phyloP scores from a whole-genome alignment of 2,113 vertebrate genomes.

The Glaucomys volans region DNA sequence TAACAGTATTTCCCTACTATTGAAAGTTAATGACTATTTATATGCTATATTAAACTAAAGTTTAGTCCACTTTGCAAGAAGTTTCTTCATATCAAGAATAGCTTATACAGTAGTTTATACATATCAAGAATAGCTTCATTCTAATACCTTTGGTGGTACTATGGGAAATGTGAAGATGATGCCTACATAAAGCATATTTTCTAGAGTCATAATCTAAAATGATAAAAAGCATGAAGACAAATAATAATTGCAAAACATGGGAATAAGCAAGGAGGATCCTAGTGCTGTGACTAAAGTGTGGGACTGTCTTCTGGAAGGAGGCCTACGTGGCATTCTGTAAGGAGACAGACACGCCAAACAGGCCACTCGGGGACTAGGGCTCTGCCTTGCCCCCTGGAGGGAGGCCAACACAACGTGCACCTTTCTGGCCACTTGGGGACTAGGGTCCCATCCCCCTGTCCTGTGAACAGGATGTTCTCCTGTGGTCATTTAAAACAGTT shows the following conservation, averaged over 20 bases:
- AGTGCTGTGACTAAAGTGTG: background rate
- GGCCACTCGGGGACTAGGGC: too few relatives aligned
- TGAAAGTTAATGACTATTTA: background rate
- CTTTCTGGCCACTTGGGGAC: too few relatives aligned
- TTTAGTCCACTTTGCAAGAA: background rate
- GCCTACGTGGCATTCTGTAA: too few relatives aligned
- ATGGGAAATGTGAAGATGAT: background rate
- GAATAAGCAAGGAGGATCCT: background rate
- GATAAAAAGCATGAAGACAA: background rate
- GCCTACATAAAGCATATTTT: background rate
- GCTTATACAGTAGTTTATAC: too few relatives aligned
- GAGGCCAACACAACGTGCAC: too few relatives aligned
- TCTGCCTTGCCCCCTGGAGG: too few relatives aligned
- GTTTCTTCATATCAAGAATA: too few relatives aligned
- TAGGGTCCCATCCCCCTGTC: too few relatives aligned
- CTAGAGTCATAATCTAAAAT: background rate
- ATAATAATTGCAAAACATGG: conserved; percentile 7
- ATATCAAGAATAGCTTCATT: conserved; percentile 3
- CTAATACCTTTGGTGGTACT: background rate
- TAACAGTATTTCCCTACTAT: background rate
- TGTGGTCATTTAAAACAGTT: too few relatives aligned
- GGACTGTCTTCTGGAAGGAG: too few relatives aligned
- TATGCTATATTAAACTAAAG: background rate
- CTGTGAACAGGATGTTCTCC: too few relatives aligned
- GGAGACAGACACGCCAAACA: too few relatives aligned